Conservation (phyloP, 2,888 invertebrate genomes). For the Encarsia formosa region DNA sequence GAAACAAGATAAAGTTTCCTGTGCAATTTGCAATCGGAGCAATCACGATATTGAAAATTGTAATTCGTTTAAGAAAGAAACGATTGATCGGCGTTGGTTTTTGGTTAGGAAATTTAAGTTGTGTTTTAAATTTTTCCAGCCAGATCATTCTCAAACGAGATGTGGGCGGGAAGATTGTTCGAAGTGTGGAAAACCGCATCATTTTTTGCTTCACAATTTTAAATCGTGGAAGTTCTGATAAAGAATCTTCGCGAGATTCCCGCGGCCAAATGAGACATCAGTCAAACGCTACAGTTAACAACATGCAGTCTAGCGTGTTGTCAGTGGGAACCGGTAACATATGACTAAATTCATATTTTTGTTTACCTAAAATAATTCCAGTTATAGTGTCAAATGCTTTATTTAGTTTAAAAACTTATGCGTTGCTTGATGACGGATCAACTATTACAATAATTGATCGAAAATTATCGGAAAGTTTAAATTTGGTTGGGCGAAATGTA, state of each 20-base stretch:
- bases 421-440: background rate
- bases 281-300: too few relatives aligned
- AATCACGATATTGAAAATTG: conserved; percentile 1
- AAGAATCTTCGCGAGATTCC: background rate
- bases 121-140: conserved; percentile 9
- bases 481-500: background rate
- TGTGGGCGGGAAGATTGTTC: background rate
- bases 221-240: background rate
- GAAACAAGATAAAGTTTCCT: background rate
- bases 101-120: background rate
- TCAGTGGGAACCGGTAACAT: too few relatives aligned
- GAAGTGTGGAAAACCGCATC: background rate
- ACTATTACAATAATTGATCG: background rate
- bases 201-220: background rate
- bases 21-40: background rate
- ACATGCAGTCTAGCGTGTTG: too few relatives aligned
- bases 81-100: background rate
- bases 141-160: background rate
- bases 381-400: background rate
- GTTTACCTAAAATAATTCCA: background rate
- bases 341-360: background rate
- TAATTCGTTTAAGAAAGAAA: background rate
- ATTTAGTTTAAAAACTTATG: background rate
- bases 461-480: background rate
- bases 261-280: background rate